phyloP scores from a whole-genome alignment of 2,888 invertebrate genomes.

The Agrochola circellaris region DNA sequence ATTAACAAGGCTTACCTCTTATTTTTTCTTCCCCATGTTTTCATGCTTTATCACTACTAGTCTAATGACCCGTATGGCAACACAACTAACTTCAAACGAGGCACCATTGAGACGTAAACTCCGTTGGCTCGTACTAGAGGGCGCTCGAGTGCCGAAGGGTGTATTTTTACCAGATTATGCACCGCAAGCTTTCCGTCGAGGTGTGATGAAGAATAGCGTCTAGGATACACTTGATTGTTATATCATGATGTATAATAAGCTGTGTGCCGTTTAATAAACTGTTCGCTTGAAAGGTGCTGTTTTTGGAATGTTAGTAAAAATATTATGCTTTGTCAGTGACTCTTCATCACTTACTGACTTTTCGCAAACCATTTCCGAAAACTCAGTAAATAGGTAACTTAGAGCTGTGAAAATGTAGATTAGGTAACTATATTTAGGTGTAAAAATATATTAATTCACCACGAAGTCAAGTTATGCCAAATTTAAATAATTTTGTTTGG shows the following conservation, averaged over 20 bases:
- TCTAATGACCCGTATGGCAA: conserved; percentile 31
- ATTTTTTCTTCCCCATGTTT: background rate
- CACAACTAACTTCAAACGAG: conserved; percentile 37
- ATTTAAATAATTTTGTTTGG: too few relatives aligned
- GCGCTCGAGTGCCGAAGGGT: conserved; percentile 74
- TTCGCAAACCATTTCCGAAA: too few relatives aligned
- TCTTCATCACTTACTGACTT: too few relatives aligned
- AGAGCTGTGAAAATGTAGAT: too few relatives aligned
- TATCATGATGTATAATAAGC: background rate
- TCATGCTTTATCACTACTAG: conserved; percentile 1
- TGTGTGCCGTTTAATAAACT: background rate
- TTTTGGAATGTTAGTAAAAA: background rate
- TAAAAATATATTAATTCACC: too few relatives aligned
- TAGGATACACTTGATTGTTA: conserved; percentile 31
- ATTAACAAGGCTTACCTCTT: too few relatives aligned
- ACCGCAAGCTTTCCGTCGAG: conserved; percentile 68
- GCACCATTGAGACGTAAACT: conserved; percentile 54
- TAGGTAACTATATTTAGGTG: too few relatives aligned
- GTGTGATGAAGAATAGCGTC: conserved; percentile 62
- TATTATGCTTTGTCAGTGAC: background rate
- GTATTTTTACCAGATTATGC: conserved; percentile 89
- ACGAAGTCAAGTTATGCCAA: too few relatives aligned
- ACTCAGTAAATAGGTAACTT: too few relatives aligned
- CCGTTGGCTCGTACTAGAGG: conserved; percentile 47
- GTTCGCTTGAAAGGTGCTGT: too few relatives aligned